Evolutionary conservation across 2,113 vertebrate genomes (phyloP), one percentile per base, ranked within the genome.

Genomic region (Platysteira castanea): DNA sequence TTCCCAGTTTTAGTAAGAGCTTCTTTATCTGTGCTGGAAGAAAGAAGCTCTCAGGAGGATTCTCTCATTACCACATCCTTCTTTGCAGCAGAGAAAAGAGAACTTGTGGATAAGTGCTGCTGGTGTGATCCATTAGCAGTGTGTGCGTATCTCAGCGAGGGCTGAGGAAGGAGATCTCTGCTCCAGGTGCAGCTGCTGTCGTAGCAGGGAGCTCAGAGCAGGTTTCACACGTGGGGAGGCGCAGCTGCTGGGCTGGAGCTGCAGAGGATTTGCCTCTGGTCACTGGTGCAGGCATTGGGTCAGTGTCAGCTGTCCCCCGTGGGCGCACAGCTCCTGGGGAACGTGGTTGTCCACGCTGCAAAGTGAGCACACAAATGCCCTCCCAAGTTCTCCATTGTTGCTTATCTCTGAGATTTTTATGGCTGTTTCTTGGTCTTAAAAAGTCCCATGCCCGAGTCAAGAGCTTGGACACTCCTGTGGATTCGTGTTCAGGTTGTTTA

Each of bases 331-430:
- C 46, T 57, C 52, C 0, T 3, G 0, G 9, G 2, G 2, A 6
- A 30, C 1, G 5, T 15, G n/a, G 4, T 18, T 24, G 35, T 22
- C n/a, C 7, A 1, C 0, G 0, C 37, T 12, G 37, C 9, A 24
- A 14, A 47, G 21, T 1, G 7, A 13, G 4, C 37, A 1, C 16
- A 6, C 24, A 24, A 18, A 41, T 4, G 2, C 2, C 2, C 15
- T 46, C 23, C 9, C 4, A 3, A n/a, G 13, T 24, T 30, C 26
- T 56, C 31, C n/a, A n/a, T n/a, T n/a, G n/a, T n/a, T n/a, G n/a
- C n/a, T n/a, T n/a, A n/a, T n/a, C n/a, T n/a, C n/a, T n/a, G n/a
- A n/a, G n/a, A n/a, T n/a, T n/a, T n/a, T n/a, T n/a, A n/a, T n/a
- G n/a, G n/a, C n/a, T n/a, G n/a, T n/a, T n/a, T n/a, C n/a, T n/a